Conservation (phyloP, 2,113 vertebrate genomes). For the Alexandromys fortis region DNA sequence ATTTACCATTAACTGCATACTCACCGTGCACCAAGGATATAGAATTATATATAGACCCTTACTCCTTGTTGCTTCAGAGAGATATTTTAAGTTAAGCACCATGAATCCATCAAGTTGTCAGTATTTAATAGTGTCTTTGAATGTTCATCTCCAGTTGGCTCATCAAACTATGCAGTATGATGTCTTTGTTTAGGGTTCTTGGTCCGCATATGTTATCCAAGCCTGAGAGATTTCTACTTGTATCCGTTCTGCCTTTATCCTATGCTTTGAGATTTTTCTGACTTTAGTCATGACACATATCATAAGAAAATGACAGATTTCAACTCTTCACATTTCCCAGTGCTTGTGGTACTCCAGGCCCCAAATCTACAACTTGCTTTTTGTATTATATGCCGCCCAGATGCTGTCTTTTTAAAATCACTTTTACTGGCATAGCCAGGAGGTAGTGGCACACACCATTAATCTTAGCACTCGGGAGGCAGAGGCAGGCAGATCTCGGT, state of each 20-base stretch:
- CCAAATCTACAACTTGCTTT: background rate
- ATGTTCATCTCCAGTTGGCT: background rate
- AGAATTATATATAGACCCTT: background rate
- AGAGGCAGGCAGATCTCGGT: too few species aligned
- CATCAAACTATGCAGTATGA: background rate
- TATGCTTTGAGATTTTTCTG: background rate
- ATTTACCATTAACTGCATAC: background rate
- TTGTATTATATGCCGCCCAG: background rate
- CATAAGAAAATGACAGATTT: background rate
- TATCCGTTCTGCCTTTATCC: background rate
- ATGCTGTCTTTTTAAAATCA: background rate
- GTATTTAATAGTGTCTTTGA: background rate
- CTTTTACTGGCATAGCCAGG: background rate
- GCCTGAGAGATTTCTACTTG: background rate
- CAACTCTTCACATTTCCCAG: background rate
- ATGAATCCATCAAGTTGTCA: background rate
- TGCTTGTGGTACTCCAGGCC: background rate
- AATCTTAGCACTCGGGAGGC: too few species aligned
- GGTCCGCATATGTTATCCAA: background rate
- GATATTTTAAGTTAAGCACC: background rate
- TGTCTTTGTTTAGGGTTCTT: background rate
- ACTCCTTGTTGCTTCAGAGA: background rate
- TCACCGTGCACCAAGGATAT: background rate
- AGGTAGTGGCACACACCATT: too few species aligned
- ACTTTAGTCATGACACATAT: background rate